phyloP scores from a whole-genome alignment of 2,113 vertebrate genomes.

The Campylomormyrus numenius region DNA sequence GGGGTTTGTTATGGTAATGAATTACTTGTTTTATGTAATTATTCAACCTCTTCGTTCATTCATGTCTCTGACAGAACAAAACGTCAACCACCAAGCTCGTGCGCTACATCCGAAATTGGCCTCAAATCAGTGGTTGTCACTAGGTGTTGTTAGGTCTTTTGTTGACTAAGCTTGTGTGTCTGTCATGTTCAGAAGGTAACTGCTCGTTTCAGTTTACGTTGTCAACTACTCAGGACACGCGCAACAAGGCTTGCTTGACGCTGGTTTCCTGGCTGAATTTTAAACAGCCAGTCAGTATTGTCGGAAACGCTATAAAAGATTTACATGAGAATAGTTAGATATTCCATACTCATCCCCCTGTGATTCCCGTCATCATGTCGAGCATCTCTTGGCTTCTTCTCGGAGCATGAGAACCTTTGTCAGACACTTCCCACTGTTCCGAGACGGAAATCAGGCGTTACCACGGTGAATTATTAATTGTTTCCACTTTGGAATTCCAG shows the following conservation, averaged over 20 bases:
- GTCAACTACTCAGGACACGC: neutral
- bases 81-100: neutral
- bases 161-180: neutral
- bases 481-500: slow-evolving; percentile 2
- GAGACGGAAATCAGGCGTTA: neutral
- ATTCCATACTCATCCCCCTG: neutral
- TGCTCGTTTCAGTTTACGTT: neutral
- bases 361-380: neutral
- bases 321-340: neutral
- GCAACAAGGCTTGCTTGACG: neutral
- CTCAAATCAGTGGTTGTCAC: neutral
- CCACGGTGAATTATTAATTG: slow-evolving; percentile 5
- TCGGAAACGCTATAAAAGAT: neutral
- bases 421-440: neutral
- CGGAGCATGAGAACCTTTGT: neutral
- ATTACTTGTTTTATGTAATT: slow-evolving; percentile 4
- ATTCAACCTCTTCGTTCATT: neutral
- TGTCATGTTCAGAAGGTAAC: neutral
- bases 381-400: neutral
- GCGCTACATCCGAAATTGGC: neutral
- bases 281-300: neutral
- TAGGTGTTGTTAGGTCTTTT: neutral
- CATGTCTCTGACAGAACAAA: neutral
- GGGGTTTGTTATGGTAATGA: neutral
- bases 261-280: neutral